Evolutionary conservation across 1,140 invertebrate species (phyloP), one percentile per base, ranked within the genome.

Genomic region (Mya arenaria): DNA sequence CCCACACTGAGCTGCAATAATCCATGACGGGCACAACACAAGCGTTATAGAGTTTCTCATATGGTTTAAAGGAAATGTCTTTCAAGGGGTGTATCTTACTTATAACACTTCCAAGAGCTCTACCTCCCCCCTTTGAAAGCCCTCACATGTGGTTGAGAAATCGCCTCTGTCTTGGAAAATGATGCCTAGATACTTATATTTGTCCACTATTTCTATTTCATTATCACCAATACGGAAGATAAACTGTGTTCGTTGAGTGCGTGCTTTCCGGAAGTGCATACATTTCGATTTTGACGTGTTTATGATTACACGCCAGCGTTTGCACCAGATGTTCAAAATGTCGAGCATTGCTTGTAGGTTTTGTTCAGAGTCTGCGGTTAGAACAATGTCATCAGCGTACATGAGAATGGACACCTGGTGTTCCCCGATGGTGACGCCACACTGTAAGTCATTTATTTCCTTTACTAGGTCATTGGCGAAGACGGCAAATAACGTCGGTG

Each of bases 341-440:
- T 62, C 25, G 32, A 80, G 19, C 77, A 80, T 58, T 23, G 17
- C 4, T 58, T 79, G 75, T 19, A 65, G 36, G 15, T 66, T 44
- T 17, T 32, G 41, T 48, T 74, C 55, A 28, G n/a, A 39, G 19
- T 58, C 36, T 0, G 78, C 60, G 8, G 74, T 30, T 5, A 79
- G 15, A 55, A 71, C 74, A n/a, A 86, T 77, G 48, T 83, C 79
- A 56, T 86, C 80, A 1, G 79, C 83, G 44, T 85, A 86, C 0
- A 85, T 30, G 15, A 83, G 37, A 10, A 71, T 62, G n/a, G 55
- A 79, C 4, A 84, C 5, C 4, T 63, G 34, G 0, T 68, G 34
- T 1, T 37, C 36, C 13, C 30, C 68, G 19, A 86, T 10, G n/a
- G 34, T n/a, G 4, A 86, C n/a, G 25, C 78, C 83, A 39, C 56